phyloP scores from a whole-genome alignment of 2,888 invertebrate species.

The Meta bourneti region DNA sequence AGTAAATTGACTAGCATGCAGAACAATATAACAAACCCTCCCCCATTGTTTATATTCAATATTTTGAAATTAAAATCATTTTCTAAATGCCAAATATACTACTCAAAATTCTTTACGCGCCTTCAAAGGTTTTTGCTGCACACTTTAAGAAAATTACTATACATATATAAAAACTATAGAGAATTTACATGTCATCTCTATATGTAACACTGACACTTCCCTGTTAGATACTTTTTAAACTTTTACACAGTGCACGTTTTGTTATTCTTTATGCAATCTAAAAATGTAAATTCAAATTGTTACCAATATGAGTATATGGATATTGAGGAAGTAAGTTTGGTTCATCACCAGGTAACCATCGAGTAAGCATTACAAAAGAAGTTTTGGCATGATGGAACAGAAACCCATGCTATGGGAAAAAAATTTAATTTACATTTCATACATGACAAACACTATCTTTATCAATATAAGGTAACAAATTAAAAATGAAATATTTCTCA shows the following conservation, averaged over 20 bases:
- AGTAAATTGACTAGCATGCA: too few relatives aligned
- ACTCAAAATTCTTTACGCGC: too few relatives aligned
- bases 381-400: slow-evolving; percentile 92
- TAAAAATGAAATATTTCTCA: not conserved
- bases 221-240: not conserved
- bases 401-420: slow-evolving; percentile 84
- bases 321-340: slow-evolving; percentile 87
- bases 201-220: not conserved
- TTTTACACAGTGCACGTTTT: not conserved
- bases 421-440: not conserved
- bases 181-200: not conserved
- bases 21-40: too few relatives aligned
- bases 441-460: not conserved
- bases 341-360: slow-evolving; percentile 87
- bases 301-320: slow-evolving; percentile 87
- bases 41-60: too few relatives aligned
- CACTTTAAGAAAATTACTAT: too few relatives aligned
- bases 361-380: slow-evolving; percentile 89
- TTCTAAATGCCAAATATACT: too few relatives aligned
- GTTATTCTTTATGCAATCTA: not conserved
- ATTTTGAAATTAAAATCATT: too few relatives aligned
- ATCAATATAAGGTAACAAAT: not conserved
- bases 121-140: too few relatives aligned
- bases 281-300: not conserved
- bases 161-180: too few relatives aligned